Base-by-base conservation (phyloP, 2,797 vertebrate genomes). In the Sebastes oblongus region DNA sequence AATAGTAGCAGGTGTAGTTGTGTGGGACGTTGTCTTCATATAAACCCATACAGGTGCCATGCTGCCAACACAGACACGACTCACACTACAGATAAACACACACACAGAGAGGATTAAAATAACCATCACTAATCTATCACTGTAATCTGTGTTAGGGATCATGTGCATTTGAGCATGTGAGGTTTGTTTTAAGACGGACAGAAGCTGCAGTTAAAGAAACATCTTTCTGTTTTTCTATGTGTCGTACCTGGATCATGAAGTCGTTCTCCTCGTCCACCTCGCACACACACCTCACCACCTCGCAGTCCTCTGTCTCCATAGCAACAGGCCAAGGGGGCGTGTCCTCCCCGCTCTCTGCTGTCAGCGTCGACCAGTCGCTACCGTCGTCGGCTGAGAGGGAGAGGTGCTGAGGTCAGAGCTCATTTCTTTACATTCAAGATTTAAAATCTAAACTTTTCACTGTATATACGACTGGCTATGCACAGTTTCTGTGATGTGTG, bases 231-330 rank as follows among this genome's bases (percentile, higher is more conserved):
- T 25, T 14, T 58, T 58, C 22, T 20, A 25, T 6, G 27, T 18
- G 11, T 32, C 25, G 74, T 92, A 98, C 98, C 98, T 99, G 98
- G 88, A 99, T 99, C 98, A 99, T 99, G 91, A 99, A 99, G 93
- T 99, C 98, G 80, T 98, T 98, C 94, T 99, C 98, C 88, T 99
- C 98, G 81, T 98, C 97, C 78, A 98, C 96, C 93, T 98, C 97
- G 75, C 98, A 99, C 92, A 99, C 95, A 87, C 98, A 99, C 50
- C 97, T 97, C 82, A 99, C 97, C 58, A 97, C 95, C 86, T 98
- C 98, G 66, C 95, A 96, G 42, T 97, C 96, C 18, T 95, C 96
- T 10, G 92, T 95, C 59, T 95, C 95, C 9, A 94, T 94, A 5
- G 93, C 89, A 12, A 95, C 93, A 1, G 94, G 93, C 84, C 82